phyloP scores from a whole-genome alignment of 2,888 invertebrate species.

The Plebejus melissa region DNA sequence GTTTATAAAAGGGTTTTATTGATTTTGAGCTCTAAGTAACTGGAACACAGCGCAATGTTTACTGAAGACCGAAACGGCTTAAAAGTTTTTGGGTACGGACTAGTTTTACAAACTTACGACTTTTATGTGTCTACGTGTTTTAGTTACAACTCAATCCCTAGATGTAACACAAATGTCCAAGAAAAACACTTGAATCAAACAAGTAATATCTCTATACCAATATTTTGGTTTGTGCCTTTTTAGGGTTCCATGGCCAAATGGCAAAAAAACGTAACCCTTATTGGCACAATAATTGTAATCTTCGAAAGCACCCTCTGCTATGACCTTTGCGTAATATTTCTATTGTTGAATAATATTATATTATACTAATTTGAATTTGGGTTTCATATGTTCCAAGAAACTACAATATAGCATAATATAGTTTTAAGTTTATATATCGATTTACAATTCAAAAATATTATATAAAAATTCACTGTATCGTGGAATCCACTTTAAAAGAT shows the following conservation, averaged over 20 bases:
- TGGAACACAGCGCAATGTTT: background rate
- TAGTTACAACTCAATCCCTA: slow-evolving; percentile 1
- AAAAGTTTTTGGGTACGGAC: background rate
- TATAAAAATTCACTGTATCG: background rate
- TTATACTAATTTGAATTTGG: too few species aligned
- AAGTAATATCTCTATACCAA: background rate
- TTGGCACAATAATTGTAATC: too few species aligned
- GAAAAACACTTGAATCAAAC: background rate
- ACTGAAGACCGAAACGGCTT: background rate
- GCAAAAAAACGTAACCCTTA: too few species aligned
- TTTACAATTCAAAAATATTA: background rate
- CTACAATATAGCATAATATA: too few species aligned
- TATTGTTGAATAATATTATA: too few species aligned
- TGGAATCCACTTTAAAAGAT: background rate
- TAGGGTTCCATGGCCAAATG: too few species aligned
- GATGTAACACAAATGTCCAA: background rate
- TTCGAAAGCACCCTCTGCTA: too few species aligned
- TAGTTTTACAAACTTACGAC: slow-evolving; percentile 11
- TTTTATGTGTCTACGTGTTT: slow-evolving; percentile 10
- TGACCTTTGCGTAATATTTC: too few species aligned
- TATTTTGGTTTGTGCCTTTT: too few species aligned
- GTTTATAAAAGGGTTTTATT: slow-evolving; percentile 6
- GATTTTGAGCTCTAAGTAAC: slow-evolving; percentile 7
- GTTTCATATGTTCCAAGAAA: too few species aligned
- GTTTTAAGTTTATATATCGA: background rate